Conservation (phyloP, 2,113 vertebrate species). For the Mus pahari region DNA sequence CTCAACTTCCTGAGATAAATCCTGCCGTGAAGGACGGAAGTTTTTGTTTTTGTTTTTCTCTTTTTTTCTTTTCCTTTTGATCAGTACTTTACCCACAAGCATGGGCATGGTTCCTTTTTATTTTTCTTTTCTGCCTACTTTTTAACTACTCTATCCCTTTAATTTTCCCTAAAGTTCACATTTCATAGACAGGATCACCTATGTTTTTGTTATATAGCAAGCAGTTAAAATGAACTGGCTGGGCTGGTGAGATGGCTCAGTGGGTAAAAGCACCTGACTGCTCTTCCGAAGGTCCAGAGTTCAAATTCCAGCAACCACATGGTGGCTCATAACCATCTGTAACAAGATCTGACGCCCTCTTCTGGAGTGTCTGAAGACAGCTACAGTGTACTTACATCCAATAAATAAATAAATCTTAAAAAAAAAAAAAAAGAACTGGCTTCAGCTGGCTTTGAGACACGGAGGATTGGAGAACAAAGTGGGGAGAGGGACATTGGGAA, state of each 20-base stretch:
- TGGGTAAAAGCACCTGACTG: no score
- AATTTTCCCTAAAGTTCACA: not conserved
- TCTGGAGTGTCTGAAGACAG: no score
- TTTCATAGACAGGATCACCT: conserved; percentile 38
- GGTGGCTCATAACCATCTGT: no score
- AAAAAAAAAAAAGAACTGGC: conserved; percentile 63
- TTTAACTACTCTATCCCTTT: not conserved
- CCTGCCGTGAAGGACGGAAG: conserved; percentile 22
- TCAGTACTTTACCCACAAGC: not conserved
- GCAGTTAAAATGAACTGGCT: conserved; percentile 67
- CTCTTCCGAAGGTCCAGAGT: no score
- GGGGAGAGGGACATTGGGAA: not conserved
- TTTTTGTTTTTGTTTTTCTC: not conserved
- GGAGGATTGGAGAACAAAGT: conserved; percentile 13
- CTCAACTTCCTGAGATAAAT: conserved; percentile 41
- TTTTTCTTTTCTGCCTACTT: conserved; percentile 44
- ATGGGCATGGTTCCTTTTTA: not conserved
- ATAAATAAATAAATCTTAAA: no score
- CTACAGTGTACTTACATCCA: no score
- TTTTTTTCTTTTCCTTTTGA: not conserved
- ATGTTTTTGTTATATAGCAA: conserved; percentile 57
- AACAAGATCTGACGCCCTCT: no score
- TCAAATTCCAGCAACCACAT: no score
- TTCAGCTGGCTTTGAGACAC: conserved; percentile 65
- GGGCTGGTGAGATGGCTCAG: no score